Evolutionary conservation across 2,113 vertebrate species (phyloP).

Genomic region (Otis tarda): DNA sequence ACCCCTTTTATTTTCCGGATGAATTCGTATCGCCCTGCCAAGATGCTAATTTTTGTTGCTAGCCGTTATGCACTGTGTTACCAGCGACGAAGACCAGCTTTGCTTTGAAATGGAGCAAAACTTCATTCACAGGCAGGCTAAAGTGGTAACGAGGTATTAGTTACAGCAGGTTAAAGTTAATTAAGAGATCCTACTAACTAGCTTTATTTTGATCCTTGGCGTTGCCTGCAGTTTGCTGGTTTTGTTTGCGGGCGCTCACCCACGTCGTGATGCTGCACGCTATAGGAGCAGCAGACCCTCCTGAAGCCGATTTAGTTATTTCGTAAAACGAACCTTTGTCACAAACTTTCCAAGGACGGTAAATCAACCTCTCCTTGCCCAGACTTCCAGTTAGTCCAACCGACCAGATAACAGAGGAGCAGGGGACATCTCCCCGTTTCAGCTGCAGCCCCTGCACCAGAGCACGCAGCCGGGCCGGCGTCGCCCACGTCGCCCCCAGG

Average conservation of each 20-base stretch:
- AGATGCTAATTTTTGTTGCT: background rate
- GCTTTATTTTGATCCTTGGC: background rate
- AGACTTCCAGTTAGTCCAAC: background rate
- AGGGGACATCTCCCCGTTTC: accelerated
- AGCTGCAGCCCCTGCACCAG: accelerated
- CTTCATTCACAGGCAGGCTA: background rate
- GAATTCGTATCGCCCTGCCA: background rate
- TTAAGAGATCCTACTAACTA: background rate
- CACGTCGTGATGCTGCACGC: background rate
- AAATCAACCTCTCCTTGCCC: background rate
- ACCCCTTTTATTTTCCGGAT: conserved; percentile 21
- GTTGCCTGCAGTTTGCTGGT: accelerated
- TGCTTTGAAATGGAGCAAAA: background rate
- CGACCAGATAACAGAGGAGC: accelerated
- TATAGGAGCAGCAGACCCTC: background rate
- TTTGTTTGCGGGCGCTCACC: background rate
- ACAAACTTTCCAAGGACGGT: accelerated
- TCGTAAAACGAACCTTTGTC: background rate
- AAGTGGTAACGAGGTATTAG: background rate
- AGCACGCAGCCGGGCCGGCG: background rate
- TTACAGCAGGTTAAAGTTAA: background rate
- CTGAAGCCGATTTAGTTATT: background rate
- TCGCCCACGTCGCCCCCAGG: accelerated
- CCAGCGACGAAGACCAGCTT: background rate
- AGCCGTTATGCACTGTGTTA: background rate